Base-by-base conservation (phyloP, 2,888 invertebrate genomes). In the Formica aserva region DNA sequence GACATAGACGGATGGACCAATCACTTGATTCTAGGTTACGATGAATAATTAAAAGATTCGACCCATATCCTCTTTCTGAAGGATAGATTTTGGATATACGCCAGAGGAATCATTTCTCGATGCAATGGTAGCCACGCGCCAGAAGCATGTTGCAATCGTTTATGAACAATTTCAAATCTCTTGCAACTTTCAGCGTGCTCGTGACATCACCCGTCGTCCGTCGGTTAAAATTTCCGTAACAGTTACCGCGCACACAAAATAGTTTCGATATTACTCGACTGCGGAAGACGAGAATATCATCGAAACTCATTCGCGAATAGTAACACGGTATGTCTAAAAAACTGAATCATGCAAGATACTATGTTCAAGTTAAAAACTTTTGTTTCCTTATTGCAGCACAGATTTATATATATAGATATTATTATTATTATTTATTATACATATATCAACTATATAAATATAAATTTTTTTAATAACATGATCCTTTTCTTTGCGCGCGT, bases 101-200 rank as follows among this genome's bases (percentile, higher is more conserved):
- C 78, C 76, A 75, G 38, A 22, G 11, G 22, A 32, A 80, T 75
- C 76, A 32, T 29, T 60, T 74, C 76, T 45, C 75, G 45, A 74
- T 77, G 35, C 77, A 38, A 72, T 45, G 57, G 76, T 35, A 22
- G 57, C 32, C 32, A 57, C 57, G 78, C 74, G 60, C 76, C 78
- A 60, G 60, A 45, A 80, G 45, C 78, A 80, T n/a, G 75, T 80
- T 74, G 78, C 78, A 75, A 80, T 80, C 78, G 78, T 74, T 80
- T 74, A 45, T 60, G 76, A 80, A 80, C 78, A 80, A 80, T 80
- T 80, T 80, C 60, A 75, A 80, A 74, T 80, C 78, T 75, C 75
- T 45, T 75, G 45, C 75, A 80, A 80, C 76, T 80, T 74, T 80
- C 32, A 74, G 78, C 78, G 78, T 75, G 78, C 75, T 74, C 60